Evolutionary conservation across 2,797 vertebrate genomes (phyloP).

Genomic region (Myotis daubentonii): DNA sequence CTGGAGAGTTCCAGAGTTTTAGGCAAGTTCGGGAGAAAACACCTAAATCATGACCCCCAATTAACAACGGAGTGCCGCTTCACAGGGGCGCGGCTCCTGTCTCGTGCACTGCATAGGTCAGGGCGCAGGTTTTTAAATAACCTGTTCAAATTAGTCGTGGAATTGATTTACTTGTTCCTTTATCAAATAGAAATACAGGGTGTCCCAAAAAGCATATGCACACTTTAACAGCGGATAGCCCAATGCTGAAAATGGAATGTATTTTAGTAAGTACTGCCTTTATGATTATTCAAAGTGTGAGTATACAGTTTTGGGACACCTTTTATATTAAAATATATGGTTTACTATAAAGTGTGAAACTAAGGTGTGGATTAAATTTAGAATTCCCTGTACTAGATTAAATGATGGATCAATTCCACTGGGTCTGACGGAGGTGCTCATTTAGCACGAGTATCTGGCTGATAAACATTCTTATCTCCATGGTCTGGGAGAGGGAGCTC

Average conservation of each 20-base stretch:
- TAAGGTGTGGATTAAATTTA: neutral
- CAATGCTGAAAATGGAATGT: neutral
- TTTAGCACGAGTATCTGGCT: neutral
- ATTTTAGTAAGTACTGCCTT: neutral
- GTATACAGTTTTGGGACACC: neutral
- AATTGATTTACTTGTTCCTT: neutral
- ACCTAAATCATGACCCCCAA: neutral
- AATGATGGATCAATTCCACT: neutral
- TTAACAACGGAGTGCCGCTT: neutral
- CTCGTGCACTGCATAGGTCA: neutral
- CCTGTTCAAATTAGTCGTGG: neutral
- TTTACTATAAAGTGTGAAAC: neutral
- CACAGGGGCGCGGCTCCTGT: too few relatives aligned
- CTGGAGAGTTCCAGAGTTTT: neutral
- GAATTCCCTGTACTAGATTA: neutral
- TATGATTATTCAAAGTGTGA: neutral
- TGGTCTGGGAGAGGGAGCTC: too few relatives aligned
- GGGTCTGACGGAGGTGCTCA: neutral
- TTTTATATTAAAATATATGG: neutral
- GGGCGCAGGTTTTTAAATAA: neutral
- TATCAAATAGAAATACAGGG: neutral
- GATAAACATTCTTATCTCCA: neutral
- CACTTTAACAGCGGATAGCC: neutral
- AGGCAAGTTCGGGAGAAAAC: neutral
- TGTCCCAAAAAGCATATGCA: neutral